A percentile compares a stretch with the other conserved stretches of the same genome.
These are phyloP conservation scores for Tragopan temminckii DNA, from an alignment of 2,797 vertebrate species.

Conservation along the genomic window DNA sequence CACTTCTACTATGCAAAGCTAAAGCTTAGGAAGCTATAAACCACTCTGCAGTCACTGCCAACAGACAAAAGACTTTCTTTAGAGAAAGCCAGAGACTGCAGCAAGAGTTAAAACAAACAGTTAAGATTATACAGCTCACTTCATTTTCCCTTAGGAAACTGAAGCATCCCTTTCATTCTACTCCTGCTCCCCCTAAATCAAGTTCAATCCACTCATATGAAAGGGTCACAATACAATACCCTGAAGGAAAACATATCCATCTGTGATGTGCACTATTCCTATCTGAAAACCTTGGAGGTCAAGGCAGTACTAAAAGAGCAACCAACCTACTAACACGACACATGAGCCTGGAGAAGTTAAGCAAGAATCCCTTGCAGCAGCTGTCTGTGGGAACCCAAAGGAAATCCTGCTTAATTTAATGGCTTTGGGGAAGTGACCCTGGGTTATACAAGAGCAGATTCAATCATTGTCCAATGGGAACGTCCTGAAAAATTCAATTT, in stretches of 20 bases:
- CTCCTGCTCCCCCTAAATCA: conserved; percentile 52
- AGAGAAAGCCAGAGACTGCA: conserved; percentile 8
- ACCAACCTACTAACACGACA: conserved; percentile 18
- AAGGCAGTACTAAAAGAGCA: conserved; percentile 51
- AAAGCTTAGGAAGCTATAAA: conserved; percentile 58
- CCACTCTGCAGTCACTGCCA: conserved; percentile 19
- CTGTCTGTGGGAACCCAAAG: not conserved
- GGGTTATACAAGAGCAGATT: not conserved
- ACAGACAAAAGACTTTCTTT: conserved; percentile 45
- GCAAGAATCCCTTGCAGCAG: conserved; percentile 30
- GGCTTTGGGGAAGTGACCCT: conserved; percentile 10
- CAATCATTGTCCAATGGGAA: not conserved
- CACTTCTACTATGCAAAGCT: not conserved
- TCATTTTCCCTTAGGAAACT: conserved; percentile 63
- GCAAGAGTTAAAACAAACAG: conserved; percentile 55
- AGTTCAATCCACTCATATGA: conserved; percentile 50
- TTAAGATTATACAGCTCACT: conserved; percentile 38
- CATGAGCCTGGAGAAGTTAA: conserved; percentile 16
- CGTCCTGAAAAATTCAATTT: not conserved
- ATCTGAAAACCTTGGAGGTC: conserved; percentile 53
- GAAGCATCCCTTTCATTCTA: conserved; percentile 57
- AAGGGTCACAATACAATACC: conserved; percentile 41
- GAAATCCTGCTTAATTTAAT: not conserved
- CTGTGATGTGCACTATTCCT: conserved; percentile 23
- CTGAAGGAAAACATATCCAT: conserved; percentile 45